A percentile compares a stretch with the other conserved stretches of the same genome.
Evolutionary conservation across 2,888 invertebrate genomes (phyloP).

Genomic region (Amiota minor): DNA sequence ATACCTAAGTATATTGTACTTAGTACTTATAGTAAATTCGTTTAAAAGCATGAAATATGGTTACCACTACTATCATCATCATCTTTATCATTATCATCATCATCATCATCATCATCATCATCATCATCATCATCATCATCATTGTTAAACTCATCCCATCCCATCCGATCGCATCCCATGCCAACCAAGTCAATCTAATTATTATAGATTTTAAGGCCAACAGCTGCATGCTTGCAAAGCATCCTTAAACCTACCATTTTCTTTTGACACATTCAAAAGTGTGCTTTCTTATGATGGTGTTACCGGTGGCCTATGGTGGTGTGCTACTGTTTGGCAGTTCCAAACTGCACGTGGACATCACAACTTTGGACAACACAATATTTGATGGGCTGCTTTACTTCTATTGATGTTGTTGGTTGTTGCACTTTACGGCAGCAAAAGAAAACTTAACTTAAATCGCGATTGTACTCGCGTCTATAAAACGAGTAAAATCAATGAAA

Average conservation of each 20-base stretch:
- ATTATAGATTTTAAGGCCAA: conserved; percentile 7
- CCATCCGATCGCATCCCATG: background rate
- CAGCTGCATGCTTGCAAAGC: background rate
- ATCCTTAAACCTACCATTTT: conserved; percentile 16
- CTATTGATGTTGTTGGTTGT: conserved; percentile 2
- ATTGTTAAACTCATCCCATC: conserved; percentile 20
- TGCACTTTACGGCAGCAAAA: conserved; percentile 2
- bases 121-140: background rate
- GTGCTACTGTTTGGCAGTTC: conserved; percentile 23
- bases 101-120: background rate
- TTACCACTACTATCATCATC: background rate
- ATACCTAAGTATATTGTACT: background rate
- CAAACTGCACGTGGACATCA: conserved; percentile 23
- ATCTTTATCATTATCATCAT: background rate
- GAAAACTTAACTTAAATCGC: background rate
- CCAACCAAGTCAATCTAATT: conserved; percentile 23
- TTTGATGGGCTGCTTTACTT: background rate
- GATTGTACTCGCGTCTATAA: background rate
- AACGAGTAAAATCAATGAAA: conserved; percentile 53
- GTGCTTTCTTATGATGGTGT: background rate
- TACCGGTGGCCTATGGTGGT: background rate
- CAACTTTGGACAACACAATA: background rate
- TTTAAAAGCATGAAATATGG: conserved; percentile 25
- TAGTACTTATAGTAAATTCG: background rate
- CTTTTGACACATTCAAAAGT: conserved; percentile 27